A percentile compares a stretch with the other conserved stretches of the same genome.
Conservation (phyloP, 2,888 invertebrate species). For the Argynnis bischoffii region DNA sequence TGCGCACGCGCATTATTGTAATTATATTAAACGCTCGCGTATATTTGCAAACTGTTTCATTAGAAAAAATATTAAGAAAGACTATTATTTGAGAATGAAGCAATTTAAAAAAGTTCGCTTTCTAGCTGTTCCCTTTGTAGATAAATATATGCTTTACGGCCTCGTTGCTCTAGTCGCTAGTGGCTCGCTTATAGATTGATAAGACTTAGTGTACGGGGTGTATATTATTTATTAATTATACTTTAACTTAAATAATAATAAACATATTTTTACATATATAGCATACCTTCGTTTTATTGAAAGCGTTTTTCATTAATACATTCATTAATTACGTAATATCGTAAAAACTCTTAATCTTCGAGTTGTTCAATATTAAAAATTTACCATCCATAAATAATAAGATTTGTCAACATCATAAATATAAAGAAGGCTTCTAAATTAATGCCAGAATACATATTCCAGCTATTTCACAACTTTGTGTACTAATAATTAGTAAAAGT, state of each 20-base stretch:
- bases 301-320: conserved; percentile 2
- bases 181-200: too few relatives aligned
- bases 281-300: not conserved
- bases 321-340: conserved; percentile 7
- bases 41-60: conserved; percentile 23
- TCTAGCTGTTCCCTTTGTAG: too few relatives aligned
- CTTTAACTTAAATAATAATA: too few relatives aligned
- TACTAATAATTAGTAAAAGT: too few relatives aligned
- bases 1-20: conserved; percentile 35
- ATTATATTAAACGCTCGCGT: conserved; percentile 31
- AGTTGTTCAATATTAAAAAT: conserved; percentile 9
- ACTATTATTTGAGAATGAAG: conserved; percentile 8
- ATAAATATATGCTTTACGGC: too few relatives aligned
- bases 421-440: conserved; percentile 4
- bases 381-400: conserved; percentile 18
- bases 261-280: not conserved
- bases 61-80: conserved; percentile 25
- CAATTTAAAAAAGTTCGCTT: not conserved
- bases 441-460: not conserved
- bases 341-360: conserved; percentile 5
- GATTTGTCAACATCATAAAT: conserved; percentile 3
- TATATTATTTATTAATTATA: too few relatives aligned
- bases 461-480: not conserved
- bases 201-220: too few relatives aligned
- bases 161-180: too few relatives aligned